Evolutionary conservation across 2,797 vertebrate genomes (phyloP).

Genomic region (Oryzias sinensis): DNA sequence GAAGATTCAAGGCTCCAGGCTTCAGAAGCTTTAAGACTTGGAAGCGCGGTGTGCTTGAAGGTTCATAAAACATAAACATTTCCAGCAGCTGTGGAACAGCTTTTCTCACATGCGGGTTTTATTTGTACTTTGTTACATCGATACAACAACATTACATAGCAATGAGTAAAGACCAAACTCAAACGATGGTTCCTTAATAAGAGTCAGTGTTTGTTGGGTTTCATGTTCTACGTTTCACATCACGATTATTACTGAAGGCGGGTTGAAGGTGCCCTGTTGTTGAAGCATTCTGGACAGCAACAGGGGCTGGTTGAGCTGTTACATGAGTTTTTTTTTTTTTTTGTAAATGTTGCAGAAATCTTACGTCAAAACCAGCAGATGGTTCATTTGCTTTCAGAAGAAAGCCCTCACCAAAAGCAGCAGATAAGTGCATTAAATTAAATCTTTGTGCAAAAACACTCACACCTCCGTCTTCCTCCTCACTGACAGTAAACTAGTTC

Average conservation of each 20-base stretch:
- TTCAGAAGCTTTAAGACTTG: too few relatives aligned
- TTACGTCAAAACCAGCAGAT: slow-evolving; percentile 45
- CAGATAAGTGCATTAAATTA: slow-evolving; percentile 31
- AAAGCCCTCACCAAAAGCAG: slow-evolving; percentile 29
- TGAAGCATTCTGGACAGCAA: slow-evolving; percentile 24
- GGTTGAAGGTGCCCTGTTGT: slow-evolving; percentile 25
- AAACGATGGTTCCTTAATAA: slow-evolving; percentile 22
- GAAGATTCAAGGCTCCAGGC: too few relatives aligned
- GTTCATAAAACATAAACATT: too few relatives aligned
- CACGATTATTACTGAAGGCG: slow-evolving; percentile 42
- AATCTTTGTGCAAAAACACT: slow-evolving; percentile 30
- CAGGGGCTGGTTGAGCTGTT: slow-evolving; percentile 22
- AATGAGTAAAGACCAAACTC: too few relatives aligned
- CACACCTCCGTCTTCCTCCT: slow-evolving; percentile 18
- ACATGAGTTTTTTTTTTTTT: slow-evolving; percentile 16
- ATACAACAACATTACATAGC: too few relatives aligned
- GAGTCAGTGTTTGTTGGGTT: slow-evolving; percentile 50
- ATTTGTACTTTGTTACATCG: too few relatives aligned
- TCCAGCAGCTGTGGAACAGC: too few relatives aligned
- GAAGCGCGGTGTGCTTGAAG: too few relatives aligned
- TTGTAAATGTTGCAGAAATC: slow-evolving; percentile 25
- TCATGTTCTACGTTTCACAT: slow-evolving; percentile 56
- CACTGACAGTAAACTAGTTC: slow-evolving; percentile 65
- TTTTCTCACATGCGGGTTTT: too few relatives aligned
- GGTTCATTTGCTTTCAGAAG: slow-evolving; percentile 36